phyloP scores from a whole-genome alignment of 2,888 invertebrate genomes.

The Drosophila monieri region DNA sequence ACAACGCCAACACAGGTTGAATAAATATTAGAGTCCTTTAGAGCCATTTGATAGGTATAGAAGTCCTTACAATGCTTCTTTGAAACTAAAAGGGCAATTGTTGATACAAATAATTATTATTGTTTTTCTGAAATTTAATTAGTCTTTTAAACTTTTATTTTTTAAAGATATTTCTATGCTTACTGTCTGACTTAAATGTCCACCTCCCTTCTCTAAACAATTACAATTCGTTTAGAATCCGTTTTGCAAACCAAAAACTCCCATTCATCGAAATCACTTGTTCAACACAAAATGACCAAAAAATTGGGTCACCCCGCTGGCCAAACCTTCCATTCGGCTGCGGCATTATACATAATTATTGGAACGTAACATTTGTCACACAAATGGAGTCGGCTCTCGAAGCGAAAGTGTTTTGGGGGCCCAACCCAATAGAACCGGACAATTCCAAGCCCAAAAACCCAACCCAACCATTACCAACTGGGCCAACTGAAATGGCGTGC shows the following conservation, averaged over 20 bases:
- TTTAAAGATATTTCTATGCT: no score
- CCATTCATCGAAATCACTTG: slow-evolving; percentile 19
- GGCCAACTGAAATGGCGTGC: slow-evolving; percentile 53
- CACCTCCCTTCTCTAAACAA: not conserved
- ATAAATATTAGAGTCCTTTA: slow-evolving; percentile 26
- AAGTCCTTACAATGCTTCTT: no score
- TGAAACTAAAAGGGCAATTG: not conserved
- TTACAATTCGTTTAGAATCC: slow-evolving; percentile 9
- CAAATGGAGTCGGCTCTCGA: slow-evolving; percentile 29
- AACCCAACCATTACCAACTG: slow-evolving; percentile 24
- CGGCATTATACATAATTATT: slow-evolving; percentile 67
- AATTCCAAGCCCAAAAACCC: slow-evolving; percentile 20
- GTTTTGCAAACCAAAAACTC: slow-evolving; percentile 16
- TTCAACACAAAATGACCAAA: slow-evolving; percentile 23
- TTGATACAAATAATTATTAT: not conserved
- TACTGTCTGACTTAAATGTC: not conserved
- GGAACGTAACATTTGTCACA: slow-evolving; percentile 75
- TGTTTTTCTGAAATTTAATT: not conserved
- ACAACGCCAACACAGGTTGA: slow-evolving; percentile 17
- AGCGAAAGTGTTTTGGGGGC: slow-evolving; percentile 52
- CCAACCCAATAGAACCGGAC: slow-evolving; percentile 34
- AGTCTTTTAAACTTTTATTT: not conserved
- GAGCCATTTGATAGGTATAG: slow-evolving; percentile 3
- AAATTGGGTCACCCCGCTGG: slow-evolving; percentile 50
- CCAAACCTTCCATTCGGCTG: slow-evolving; percentile 51